Evolutionary conservation across 2,113 vertebrate species (phyloP).

Genomic region (Parus major): DNA sequence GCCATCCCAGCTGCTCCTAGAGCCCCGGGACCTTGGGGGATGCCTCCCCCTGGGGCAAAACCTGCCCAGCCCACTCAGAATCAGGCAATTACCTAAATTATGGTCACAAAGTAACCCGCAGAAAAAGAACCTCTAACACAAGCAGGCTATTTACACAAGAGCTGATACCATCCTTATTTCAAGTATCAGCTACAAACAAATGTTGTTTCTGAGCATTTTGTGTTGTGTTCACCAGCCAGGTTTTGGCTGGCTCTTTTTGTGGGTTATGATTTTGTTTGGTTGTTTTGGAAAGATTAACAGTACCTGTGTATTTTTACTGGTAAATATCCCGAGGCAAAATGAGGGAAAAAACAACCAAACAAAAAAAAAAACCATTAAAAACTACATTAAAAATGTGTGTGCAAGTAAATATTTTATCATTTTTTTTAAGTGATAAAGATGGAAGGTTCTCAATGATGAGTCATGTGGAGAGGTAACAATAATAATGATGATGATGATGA

Average conservation of each 20-base stretch:
- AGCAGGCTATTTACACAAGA: neutral
- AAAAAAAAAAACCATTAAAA: neutral
- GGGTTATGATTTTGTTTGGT: no score
- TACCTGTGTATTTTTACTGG: neutral
- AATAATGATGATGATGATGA: no score
- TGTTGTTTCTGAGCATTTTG: neutral
- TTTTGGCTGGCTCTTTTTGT: neutral
- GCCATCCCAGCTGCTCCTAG: neutral
- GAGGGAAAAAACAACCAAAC: neutral
- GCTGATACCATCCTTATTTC: neutral
- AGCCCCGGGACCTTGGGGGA: accelerated
- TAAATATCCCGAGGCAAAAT: neutral
- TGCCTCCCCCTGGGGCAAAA: accelerated
- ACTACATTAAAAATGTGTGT: neutral
- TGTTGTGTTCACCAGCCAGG: neutral
- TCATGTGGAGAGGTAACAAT: accelerated
- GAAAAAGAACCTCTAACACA: neutral
- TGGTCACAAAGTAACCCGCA: neutral
- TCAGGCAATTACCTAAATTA: neutral
- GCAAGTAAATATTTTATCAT: neutral
- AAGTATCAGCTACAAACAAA: neutral
- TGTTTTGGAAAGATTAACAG: neutral
- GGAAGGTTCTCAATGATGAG: neutral
- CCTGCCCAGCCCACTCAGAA: neutral
- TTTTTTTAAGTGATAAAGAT: neutral